Evolutionary conservation across 1,140 invertebrate species (phyloP), one percentile per base, ranked within the genome.

Genomic region (Acromyrmex charruanus): DNA sequence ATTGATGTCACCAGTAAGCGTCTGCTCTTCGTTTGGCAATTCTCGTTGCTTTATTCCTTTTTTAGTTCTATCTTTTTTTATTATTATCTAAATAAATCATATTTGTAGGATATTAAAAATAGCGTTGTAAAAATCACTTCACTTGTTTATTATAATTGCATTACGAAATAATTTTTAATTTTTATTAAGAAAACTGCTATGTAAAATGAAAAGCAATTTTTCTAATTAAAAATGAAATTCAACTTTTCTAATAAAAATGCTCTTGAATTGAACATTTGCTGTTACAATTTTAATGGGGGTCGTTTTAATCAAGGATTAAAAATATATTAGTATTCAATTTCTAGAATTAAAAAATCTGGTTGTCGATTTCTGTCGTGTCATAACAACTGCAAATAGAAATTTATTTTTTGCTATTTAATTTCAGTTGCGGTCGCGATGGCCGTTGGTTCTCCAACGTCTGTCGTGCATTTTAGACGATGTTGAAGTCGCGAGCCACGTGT

Each of bases 401-500:
- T 74, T n/a, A 35, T 35, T 12, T 71, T 44, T 49, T 49, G 39
- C 14, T 21, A 16, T 44, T n/a, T 35, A 51, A 51, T 59, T 53
- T 80, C 18, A 12, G 5, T 16, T 44, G 39, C 39, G 39, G 2
- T 44, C 9, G 39, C 39, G 39, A 7, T 44, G 14, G 55, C 4
- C 25, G 16, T 39, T 9, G 18, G 16, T 75, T 58, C n/a, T 75
- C 3, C 3, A 75, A 35, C 5, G 18, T 74, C 2, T 55, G 9
- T 25, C 49, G 18, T 12, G 51, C n/a, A 68, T 53, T 71, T 74
- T 31, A 12, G 35, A 53, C 18, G 7, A 53, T 21, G 55, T 59
- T 61, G n/a, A 61, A 84, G 25, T 72, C 39, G 53, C 35, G 74
- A 86, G 68, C 16, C 0, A 9, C 55, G 18, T 44, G 16, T 51